phyloP scores from a whole-genome alignment of 1,140 invertebrate genomes.

The Nomia melanderi region DNA sequence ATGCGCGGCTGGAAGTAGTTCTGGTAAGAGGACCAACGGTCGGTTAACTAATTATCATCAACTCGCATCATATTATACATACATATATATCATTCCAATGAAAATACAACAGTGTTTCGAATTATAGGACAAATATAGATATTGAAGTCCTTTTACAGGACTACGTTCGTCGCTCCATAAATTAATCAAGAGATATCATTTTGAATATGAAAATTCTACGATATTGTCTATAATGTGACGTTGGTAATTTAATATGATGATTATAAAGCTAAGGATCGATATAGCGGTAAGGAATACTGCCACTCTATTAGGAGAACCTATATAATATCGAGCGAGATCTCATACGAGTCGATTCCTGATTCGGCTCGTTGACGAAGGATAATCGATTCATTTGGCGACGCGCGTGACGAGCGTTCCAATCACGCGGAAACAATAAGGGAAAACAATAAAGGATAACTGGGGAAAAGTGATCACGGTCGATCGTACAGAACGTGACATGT shows the following conservation, averaged over 20 bases:
- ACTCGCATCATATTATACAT: neutral
- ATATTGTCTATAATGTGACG: constrained; percentile 44
- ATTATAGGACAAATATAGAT: neutral
- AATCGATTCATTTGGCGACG: neutral
- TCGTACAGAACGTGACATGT: constrained; percentile 31
- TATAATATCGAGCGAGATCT: constrained; percentile 30
- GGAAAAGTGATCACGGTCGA: constrained; percentile 22
- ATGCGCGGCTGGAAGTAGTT: constrained; percentile 38
- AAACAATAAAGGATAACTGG: neutral
- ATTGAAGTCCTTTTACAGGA: neutral
- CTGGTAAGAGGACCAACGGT: constrained; percentile 1
- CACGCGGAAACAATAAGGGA: neutral
- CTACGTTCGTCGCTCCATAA: neutral
- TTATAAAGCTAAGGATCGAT: constrained; percentile 43
- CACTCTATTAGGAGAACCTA: constrained; percentile 49
- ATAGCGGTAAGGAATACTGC: constrained; percentile 50
- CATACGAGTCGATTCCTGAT: constrained; percentile 1
- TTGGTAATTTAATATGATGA: constrained; percentile 45
- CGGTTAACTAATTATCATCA: neutral
- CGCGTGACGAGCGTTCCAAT: neutral
- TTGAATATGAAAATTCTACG: constrained; percentile 47
- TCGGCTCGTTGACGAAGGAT: neutral
- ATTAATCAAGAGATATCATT: constrained; percentile 17
- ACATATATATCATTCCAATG: neutral
- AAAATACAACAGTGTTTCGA: neutral